Evolutionary conservation across 2,888 invertebrate species (phyloP), one percentile per base, ranked within the genome.

Genomic region (Campoplex capitator): DNA sequence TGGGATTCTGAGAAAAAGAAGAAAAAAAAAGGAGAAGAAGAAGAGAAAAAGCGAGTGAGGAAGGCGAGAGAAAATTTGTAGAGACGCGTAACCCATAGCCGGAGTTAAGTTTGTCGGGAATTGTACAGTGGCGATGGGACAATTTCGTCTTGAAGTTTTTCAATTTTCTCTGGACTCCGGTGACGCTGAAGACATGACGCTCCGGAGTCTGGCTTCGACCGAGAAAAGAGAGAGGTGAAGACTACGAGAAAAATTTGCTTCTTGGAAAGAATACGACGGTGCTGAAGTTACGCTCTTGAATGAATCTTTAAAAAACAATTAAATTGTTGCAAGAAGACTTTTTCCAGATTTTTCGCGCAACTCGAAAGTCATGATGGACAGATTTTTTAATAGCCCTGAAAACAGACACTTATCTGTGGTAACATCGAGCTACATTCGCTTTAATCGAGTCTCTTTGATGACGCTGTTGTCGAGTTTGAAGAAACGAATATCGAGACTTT

Each of bases 61-160:
- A 77, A 77, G 54, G 48, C 23, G 9, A 48, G 68, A 76, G 68
- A 67, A 58, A 67, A 45, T 82, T 83, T 76, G 76, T 76, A 70
- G 70, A 51, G 7, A 51, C 68, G 75, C 35, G 68, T 75, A 68
- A 71, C 76, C 79, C 62, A 32, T 13, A 71, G 70, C 58, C 67
- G 86, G 86, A 88, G 88, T 90, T 90, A 92, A 93, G 92, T 93
- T 93, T 90, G 88, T 90, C 84, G 89, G 88, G 90, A 92, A 91
- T 91, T 88, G 88, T 88, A 92, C 62, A 28, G 91, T 88, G 65
- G 76, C 77, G 79, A 90, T 89, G 91, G 90, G 91, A 93, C 94
- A 93, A 93, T 94, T 93, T 93, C 84, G 58, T 54, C 83, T 81
- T 88, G 91, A 94, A 94, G 94, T 94, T 94, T 94, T 94, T 94